Evolutionary conservation across 2,888 invertebrate species (phyloP).

Genomic region (Opisthograptis luteolata): DNA sequence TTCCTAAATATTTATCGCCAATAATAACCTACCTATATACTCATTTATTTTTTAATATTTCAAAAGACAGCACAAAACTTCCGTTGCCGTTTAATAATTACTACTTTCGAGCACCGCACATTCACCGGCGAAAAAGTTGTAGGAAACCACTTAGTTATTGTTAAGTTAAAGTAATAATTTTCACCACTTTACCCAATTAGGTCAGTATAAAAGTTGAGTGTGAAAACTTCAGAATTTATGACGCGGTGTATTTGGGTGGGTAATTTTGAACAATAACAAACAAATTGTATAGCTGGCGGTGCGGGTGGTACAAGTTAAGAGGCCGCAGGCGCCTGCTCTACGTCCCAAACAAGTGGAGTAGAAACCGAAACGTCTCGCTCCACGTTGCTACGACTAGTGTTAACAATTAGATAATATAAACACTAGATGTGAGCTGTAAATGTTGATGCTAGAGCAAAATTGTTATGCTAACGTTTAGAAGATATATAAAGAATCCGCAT

Average conservation of each 20-base stretch:
- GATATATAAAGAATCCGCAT: too few relatives aligned
- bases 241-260: constrained; percentile 65
- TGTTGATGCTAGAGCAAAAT: background rate
- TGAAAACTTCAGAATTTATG: constrained; percentile 68
- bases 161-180: constrained; percentile 51
- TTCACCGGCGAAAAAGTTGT: constrained; percentile 23
- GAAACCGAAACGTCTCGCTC: constrained; percentile 24
- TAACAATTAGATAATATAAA: background rate
- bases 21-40: too few relatives aligned
- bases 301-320: constrained; percentile 23
- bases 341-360: constrained; percentile 4
- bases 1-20: too few relatives aligned
- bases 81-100: constrained; percentile 5
- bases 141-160: constrained; percentile 38
- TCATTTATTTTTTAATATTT: background rate
- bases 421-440: background rate
- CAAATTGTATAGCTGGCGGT: constrained; percentile 55
- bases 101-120: constrained; percentile 1
- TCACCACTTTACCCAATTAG: constrained; percentile 58
- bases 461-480: too few relatives aligned
- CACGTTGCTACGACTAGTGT: background rate
- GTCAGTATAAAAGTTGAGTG: constrained; percentile 63
- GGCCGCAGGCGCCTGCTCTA: constrained; percentile 19
- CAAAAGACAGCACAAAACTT: constrained; percentile 6
- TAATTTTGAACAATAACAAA: constrained; percentile 76